Conservation (phyloP, 2,113 vertebrate species). For the Clarias macrocephalus region DNA sequence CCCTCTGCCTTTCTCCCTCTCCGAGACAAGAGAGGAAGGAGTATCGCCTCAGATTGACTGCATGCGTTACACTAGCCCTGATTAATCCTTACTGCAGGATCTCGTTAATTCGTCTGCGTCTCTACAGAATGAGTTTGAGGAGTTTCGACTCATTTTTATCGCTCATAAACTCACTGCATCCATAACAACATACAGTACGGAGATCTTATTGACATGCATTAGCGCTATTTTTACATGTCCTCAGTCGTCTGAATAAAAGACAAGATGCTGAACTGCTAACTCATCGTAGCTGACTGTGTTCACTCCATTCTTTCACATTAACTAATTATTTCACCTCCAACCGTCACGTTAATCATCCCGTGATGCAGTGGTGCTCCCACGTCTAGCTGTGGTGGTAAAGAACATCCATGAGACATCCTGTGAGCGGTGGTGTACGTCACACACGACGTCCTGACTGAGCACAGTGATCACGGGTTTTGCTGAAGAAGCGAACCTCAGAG, state of each 20-base stretch:
- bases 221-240: background rate
- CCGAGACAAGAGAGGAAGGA: background rate
- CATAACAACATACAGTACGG: background rate
- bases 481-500: slow-evolving; percentile 58
- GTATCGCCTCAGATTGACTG: background rate
- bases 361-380: background rate
- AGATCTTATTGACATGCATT: background rate
- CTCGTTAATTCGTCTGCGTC: background rate
- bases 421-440: background rate
- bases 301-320: background rate
- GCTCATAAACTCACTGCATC: background rate
- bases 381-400: background rate
- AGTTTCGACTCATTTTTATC: background rate
- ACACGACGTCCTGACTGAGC: no score
- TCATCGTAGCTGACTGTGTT: background rate
- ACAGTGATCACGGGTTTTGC: slow-evolving; percentile 34
- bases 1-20: background rate
- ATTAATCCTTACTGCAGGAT: background rate
- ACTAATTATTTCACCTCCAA: slow-evolving; percentile 27
- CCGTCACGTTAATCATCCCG: slow-evolving; percentile 1
- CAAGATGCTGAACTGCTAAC: background rate
- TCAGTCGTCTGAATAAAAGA: background rate
- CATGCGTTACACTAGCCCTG: background rate
- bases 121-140: background rate
- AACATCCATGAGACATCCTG: background rate